phyloP scores from a whole-genome alignment of 2,888 invertebrate species.

The Trilocha varians region DNA sequence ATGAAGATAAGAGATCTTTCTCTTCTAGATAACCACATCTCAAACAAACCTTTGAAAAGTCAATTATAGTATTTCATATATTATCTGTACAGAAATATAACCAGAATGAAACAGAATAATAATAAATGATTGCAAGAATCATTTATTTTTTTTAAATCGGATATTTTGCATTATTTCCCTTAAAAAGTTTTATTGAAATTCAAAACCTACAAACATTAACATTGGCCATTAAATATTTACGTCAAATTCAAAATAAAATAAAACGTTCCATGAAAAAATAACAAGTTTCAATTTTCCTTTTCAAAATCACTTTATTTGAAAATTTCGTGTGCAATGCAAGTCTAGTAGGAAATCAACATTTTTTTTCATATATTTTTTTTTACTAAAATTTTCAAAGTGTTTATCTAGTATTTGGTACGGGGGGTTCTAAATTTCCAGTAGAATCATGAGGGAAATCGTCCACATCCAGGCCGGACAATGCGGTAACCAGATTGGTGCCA shows the following conservation, averaged over 20 bases:
- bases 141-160: too few relatives aligned
- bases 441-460: conserved; percentile 84
- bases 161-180: too few relatives aligned
- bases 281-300: background rate
- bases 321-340: background rate
- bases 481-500: conserved; percentile 82
- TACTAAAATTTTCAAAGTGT: conserved; percentile 24
- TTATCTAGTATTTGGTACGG: conserved; percentile 28
- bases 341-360: background rate
- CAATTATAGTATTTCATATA: too few relatives aligned
- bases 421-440: conserved; percentile 39
- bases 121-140: too few relatives aligned
- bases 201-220: conserved; percentile 15
- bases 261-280: background rate
- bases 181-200: conserved; percentile 1
- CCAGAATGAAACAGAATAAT: too few relatives aligned
- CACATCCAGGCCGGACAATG: conserved; percentile 78
- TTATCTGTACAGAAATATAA: too few relatives aligned
- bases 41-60: too few relatives aligned
- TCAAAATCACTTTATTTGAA: conserved; percentile 4
- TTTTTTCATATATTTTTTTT: background rate
- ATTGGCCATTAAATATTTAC: background rate
- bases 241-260: background rate
- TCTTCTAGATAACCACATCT: too few relatives aligned
- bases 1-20: too few relatives aligned